Evolutionary conservation across 2,888 invertebrate species (phyloP), one percentile per base, ranked within the genome.

Genomic region (Alloscopus bannaensis): DNA sequence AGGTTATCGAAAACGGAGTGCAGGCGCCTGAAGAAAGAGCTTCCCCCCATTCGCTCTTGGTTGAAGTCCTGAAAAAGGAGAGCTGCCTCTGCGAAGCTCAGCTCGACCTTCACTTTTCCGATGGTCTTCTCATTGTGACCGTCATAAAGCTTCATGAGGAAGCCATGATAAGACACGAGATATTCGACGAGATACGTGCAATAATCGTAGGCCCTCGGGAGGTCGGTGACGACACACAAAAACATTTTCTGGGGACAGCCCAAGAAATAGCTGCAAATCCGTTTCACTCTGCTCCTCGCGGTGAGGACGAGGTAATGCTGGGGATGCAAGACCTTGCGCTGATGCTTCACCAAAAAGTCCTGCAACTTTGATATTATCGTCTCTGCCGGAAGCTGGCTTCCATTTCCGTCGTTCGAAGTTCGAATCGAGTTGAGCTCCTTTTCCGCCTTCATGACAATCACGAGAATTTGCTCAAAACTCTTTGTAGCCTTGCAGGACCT

Each of bases 201-300:
- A 31, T 70, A 70, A 24, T 70, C 70, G 22, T 70, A 70, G 8
- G 70, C 45, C 26, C 78, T 6, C 1, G 78, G 78, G 24, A 62
- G 60, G n/a, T 29, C 22, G 3, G 64, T 57, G 26, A 57, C 64
- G 13, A 78, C 78, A 24, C 71, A 65, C 8, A 78, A 40, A 45
- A 78, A 55, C 8, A 78, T n/a, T 26, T 78, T 70, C n/a, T 70
- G 47, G 22, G 64, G 47, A 13, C 57, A n/a, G 0, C 78, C 78
- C 8, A 78, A 24, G 36, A 78, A 78, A 8, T 45, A 28, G 36
- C 26, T 45, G n/a, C 31, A 65, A 16, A 65, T 50, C 24, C 47
- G 26, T 26, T 65, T 70, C 0, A 57, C 45, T 50, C 78, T 20
- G 18, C 57, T 64, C 24, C 52, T 11, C 11, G 71, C 62, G 0